Percentiles rank a stretch among this genome's conserved stretches.
These are phyloP conservation scores for Tethya wilhelma DNA, from an alignment of 37 sponge, comb jelly and placozoan genomes.

Conservation along the genomic window DNA sequence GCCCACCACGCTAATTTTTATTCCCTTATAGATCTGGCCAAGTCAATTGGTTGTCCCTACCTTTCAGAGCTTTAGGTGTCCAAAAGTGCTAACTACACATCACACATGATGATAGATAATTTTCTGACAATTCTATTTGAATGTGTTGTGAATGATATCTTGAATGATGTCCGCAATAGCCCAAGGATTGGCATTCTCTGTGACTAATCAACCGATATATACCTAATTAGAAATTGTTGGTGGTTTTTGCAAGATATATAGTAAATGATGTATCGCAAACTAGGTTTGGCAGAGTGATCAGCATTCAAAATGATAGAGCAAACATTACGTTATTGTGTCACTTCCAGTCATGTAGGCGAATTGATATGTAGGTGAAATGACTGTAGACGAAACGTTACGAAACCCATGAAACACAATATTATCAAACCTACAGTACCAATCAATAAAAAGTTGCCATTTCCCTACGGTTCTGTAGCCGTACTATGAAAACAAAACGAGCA, in stretches of 20 bases:
- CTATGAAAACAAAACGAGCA: too few relatives aligned
- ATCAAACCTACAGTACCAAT: too few relatives aligned
- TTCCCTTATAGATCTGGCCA: conserved; percentile 23
- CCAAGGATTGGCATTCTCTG: conserved; percentile 8
- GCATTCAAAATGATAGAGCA: background rate
- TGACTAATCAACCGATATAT: conserved; percentile 44
- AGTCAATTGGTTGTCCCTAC: conserved; percentile 8
- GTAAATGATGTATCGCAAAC: background rate
- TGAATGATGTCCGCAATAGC: background rate
- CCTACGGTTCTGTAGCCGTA: too few relatives aligned
- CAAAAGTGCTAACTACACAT: conserved; percentile 21
- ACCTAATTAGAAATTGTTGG: conserved; percentile 25
- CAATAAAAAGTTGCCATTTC: too few relatives aligned
- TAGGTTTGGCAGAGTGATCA: background rate
- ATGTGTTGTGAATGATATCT: background rate
- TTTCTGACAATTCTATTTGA: conserved; percentile 17
- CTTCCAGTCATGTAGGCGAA: too few relatives aligned
- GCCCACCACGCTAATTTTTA: conserved; percentile 37
- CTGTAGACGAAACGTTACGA: too few relatives aligned
- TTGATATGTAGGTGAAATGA: too few relatives aligned
- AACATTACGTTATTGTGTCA: too few relatives aligned
- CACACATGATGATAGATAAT: conserved; percentile 25
- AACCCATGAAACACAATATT: too few relatives aligned
- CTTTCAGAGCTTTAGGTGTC: conserved; percentile 5
- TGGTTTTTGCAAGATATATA: background rate